These are phyloP conservation scores for Rosalia funebris DNA, from an alignment of 2,888 invertebrate genomes.

Conservation along the genomic window DNA sequence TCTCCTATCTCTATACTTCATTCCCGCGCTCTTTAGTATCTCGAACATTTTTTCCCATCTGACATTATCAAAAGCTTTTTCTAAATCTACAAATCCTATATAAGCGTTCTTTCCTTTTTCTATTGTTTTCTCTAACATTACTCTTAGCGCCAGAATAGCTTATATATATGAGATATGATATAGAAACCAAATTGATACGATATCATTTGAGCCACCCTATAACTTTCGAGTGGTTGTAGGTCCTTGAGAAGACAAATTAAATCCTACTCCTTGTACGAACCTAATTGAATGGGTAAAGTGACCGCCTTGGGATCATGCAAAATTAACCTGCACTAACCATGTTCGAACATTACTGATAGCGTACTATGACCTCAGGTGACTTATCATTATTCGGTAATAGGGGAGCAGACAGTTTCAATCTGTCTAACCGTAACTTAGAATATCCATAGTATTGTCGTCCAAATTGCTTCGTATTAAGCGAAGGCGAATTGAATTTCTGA, in stretches of 20 bases:
- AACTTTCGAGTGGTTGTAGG: no score
- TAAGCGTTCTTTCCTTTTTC: no score
- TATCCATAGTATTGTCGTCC: conserved; percentile 7
- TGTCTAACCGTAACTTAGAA: conserved; percentile 13
- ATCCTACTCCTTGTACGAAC: conserved; percentile 36
- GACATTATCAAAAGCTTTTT: no score
- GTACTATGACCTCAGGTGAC: conserved; percentile 15
- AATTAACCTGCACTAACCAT: conserved; percentile 34
- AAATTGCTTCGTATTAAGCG: not conserved
- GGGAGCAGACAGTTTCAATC: conserved; percentile 18
- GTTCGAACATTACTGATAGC: conserved; percentile 14
- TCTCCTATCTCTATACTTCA: no score
- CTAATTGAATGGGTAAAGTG: conserved; percentile 43
- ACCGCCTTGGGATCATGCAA: conserved; percentile 37
- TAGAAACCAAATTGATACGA: no score
- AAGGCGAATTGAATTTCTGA: not conserved
- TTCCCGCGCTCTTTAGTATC: no score
- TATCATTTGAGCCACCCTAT: no score
- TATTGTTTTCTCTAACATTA: no score
- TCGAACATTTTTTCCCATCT: no score
- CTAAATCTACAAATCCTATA: no score
- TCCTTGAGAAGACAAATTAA: conserved; percentile 37
- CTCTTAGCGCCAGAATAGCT: no score
- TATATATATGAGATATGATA: no score
- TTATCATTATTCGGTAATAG: conserved; percentile 27